Evolutionary conservation across 2,113 vertebrate species (phyloP).

Genomic region (Blennius ocellaris): DNA sequence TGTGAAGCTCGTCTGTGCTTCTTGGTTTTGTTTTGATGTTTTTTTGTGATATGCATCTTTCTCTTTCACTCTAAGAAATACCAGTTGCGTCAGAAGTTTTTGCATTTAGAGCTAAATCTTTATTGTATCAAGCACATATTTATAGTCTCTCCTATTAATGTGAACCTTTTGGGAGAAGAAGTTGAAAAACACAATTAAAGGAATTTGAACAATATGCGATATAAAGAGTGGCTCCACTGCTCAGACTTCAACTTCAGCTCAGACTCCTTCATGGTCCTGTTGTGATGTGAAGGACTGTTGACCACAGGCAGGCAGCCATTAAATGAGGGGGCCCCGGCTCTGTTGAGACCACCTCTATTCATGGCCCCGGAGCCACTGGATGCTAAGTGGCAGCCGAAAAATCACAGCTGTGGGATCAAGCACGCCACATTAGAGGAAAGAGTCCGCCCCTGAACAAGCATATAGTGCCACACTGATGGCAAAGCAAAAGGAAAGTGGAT

Average conservation of each 20-base stretch:
- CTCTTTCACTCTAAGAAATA: neutral
- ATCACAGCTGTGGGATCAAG: conserved; percentile 78
- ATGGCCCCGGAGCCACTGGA: conserved; percentile 54
- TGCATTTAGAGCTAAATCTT: neutral
- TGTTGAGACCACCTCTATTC: conserved; percentile 79
- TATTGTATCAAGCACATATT: neutral
- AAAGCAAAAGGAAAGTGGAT: conserved; percentile 34
- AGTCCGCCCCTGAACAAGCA: conserved; percentile 34
- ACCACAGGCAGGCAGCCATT: conserved; percentile 59
- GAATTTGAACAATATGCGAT: neutral
- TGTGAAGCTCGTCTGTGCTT: neutral
- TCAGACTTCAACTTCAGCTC: neutral
- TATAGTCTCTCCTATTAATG: neutral
- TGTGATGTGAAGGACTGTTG: conserved; percentile 51
- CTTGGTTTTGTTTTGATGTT: conserved; percentile 8
- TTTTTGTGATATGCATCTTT: conserved; percentile 9
- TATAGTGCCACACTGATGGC: conserved; percentile 48
- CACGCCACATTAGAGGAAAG: conserved; percentile 64
- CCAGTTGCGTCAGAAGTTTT: neutral
- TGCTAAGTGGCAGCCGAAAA: conserved; percentile 82
- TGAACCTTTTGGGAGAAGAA: neutral
- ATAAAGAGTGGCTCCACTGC: neutral
- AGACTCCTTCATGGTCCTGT: conserved; percentile 43
- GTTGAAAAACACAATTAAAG: neutral
- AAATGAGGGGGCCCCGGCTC: conserved; percentile 62